Evolutionary conservation across 2,888 invertebrate genomes (phyloP), one percentile per base, ranked within the genome.

Genomic region (Sphaerophoria rueppellii): DNA sequence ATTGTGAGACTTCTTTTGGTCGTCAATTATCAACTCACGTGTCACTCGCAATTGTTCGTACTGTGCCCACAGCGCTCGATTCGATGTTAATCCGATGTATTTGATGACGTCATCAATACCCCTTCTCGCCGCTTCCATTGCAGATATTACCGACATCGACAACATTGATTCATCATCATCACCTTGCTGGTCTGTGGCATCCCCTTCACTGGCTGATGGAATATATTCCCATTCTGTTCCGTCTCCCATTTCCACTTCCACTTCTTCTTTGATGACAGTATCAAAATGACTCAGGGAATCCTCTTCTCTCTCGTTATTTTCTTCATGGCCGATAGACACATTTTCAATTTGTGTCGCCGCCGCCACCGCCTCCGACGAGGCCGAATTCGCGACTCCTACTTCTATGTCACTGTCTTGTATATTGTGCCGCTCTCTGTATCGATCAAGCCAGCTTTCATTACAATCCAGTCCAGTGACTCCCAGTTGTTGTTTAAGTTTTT

Each of bases 51-150:
- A 55, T n/a, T 74, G 60, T 57, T 74, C 74, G 34, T 80, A 80
- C 4, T 61, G 24, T 3, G 48, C 4, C 79, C 79, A 80, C 32
- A 80, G 6, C 7, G 50, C 34, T 9, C 79, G 61, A 57, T 74
- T 80, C 11, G 79, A 43, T 6, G 79, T 40, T 40, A 16, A 63
- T 16, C 79, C 79, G 4, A 80, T 57, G 40, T 70, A 80, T 40
- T 74, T 80, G 12, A 80, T 69, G 11, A 80, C 69, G 1, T 74
- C 79, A 40, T 80, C 79, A 48, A 80, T 80, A 40, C 79, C 79
- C 0, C 74, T 48, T 16, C 55, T 37, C 12, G 79, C 79, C 2
- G 74, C 55, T 9, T 74, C 54, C 0, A 74, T 7, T n/a, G 12
- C 61, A 5, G 37, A 4, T 6, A 4, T 9, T 12, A 9, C 12